Conservation (phyloP, 2,888 invertebrate genomes). For the Athrips mouffetella region DNA sequence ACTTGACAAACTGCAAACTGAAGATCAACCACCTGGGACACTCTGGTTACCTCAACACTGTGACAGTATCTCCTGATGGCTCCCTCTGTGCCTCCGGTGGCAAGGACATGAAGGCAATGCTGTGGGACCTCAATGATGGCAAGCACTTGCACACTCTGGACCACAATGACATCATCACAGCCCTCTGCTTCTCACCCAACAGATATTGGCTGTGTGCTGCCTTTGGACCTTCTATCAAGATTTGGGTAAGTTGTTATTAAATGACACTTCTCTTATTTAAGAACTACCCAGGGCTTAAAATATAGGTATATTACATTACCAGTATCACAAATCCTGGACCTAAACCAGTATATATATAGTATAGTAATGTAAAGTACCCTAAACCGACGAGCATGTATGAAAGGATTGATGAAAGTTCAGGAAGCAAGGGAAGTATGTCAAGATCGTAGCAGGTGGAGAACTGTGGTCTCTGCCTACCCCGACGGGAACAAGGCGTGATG, state of each 20-base stretch:
- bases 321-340: no score
- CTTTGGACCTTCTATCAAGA: constrained; percentile 98
- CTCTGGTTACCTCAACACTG: constrained; percentile 97
- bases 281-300: no score
- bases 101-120: constrained; percentile 99
- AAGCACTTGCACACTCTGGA: constrained; percentile 99
- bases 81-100: constrained; percentile 99
- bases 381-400: no score
- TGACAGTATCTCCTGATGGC: constrained; percentile 99
- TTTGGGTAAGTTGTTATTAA: constrained; percentile 85
- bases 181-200: constrained; percentile 99
- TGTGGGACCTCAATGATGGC: constrained; percentile 99
- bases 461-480: no score
- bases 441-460: no score
- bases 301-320: no score
- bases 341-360: no score
- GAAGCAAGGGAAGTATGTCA: no score
- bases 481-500: no score
- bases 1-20: constrained; percentile 97
- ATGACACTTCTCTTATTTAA: not conserved
- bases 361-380: no score
- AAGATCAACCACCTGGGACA: constrained; percentile 99
- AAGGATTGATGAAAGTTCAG: no score
- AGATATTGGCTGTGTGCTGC: constrained; percentile 99
- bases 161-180: constrained; percentile 98